Evolutionary conservation across 2,888 invertebrate species (phyloP).

Genomic region (Drosophila colorata): DNA sequence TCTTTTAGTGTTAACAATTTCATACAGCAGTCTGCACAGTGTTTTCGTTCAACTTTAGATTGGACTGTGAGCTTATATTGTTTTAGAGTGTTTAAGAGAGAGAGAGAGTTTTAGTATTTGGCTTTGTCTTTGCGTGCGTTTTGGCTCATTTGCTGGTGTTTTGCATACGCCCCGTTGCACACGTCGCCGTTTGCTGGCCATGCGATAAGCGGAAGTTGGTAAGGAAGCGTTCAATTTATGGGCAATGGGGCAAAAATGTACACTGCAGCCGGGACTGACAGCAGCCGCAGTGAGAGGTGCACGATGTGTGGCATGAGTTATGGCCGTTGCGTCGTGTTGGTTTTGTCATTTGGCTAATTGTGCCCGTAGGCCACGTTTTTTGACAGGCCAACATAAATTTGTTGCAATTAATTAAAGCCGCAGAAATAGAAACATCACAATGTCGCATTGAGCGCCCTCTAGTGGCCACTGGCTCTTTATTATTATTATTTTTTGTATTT

Average conservation of each 20-base stretch:
- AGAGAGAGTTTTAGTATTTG: conserved; percentile 16
- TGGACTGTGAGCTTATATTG: conserved; percentile 8
- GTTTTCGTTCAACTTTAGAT: conserved; percentile 31
- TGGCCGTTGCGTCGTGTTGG: conserved; percentile 58
- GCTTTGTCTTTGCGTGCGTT: conserved; percentile 29
- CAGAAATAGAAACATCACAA: conserved; percentile 68
- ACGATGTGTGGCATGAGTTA: conserved; percentile 62
- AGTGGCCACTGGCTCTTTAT: conserved; percentile 23
- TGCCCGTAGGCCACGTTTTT: conserved; percentile 70
- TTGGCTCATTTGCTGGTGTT: conserved; percentile 47
- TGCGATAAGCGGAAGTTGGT: conserved; percentile 43
- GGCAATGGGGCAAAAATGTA: conserved; percentile 29
- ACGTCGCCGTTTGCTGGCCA: conserved; percentile 19
- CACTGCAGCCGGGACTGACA: conserved; percentile 24
- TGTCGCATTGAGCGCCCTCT: conserved; percentile 41
- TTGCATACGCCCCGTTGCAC: conserved; percentile 47
- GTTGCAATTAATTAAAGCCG: conserved; percentile 74
- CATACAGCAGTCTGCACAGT: conserved; percentile 24
- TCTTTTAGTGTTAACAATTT: too few relatives aligned
- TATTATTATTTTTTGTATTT: neutral
- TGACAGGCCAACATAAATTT: conserved; percentile 69
- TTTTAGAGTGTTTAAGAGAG: neutral
- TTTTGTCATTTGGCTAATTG: conserved; percentile 79
- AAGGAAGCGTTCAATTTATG: conserved; percentile 46
- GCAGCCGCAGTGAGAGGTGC: conserved; percentile 19